Percentiles rank a stretch among this genome's conserved stretches.
phyloP scores from a whole-genome alignment of 2,113 vertebrate species.

The Myrmecophaga tridactyla region DNA sequence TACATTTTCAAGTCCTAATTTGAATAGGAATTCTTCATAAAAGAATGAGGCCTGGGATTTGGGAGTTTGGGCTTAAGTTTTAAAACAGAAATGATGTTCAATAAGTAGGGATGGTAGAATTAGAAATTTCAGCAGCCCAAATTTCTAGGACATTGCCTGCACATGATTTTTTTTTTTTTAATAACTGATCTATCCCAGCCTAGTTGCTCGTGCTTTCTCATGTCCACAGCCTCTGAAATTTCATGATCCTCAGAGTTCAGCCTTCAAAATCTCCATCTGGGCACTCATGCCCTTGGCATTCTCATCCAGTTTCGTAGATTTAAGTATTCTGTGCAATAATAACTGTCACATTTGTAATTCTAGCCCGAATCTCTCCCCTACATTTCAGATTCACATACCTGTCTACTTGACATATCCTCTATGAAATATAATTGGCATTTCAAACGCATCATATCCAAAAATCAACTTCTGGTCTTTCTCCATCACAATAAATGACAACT shows the following conservation, averaged over 20 bases:
- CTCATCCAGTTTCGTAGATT: background rate
- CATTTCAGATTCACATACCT: background rate
- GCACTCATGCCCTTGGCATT: background rate
- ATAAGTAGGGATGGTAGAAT: background rate
- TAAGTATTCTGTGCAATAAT: background rate
- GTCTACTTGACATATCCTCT: background rate
- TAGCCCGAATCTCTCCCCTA: background rate
- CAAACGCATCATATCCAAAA: background rate
- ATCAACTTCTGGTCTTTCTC: background rate
- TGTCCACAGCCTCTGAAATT: background rate
- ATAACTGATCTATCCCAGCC: background rate
- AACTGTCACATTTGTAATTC: background rate
- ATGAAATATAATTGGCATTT: background rate
- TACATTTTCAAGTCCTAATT: constrained; percentile 49
- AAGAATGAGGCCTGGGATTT: background rate
- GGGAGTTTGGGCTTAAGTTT: background rate
- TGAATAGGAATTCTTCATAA: constrained; percentile 3
- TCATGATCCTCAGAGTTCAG: background rate
- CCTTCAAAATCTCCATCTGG: background rate
- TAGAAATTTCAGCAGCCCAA: background rate
- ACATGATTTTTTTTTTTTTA: background rate
- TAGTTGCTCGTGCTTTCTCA: background rate
- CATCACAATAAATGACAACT: background rate
- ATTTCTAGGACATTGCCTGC: background rate
- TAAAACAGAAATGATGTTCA: background rate